Evolutionary conservation across 2,797 vertebrate species (phyloP), one percentile per base, ranked within the genome.

Genomic region (Chelon auratus): DNA sequence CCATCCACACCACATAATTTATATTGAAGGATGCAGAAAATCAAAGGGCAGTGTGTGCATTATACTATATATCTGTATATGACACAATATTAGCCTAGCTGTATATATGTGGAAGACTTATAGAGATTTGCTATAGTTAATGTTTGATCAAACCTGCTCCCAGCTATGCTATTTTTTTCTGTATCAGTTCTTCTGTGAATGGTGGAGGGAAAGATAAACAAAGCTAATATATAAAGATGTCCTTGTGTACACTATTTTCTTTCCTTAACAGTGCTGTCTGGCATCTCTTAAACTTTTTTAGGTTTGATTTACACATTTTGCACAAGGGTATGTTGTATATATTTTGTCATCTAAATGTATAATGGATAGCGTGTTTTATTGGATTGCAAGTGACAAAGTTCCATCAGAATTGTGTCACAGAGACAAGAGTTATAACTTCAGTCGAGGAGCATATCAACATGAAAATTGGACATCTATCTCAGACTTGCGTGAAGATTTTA

Each of bases 181-280:
- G 56, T 72, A 52, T 78, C 47, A 54, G 37, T 58, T 84, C 42
- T 76, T 71, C 50, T 75, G 58, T 77, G 22, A 57, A 30, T 11
- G 75, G 72, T 81, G 72, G 79, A 78, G 70, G 74, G 65, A 52
- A 82, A 69, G 59, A 78, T 77, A 86, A 79, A 85, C 74, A 76
- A 84, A 90, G 55, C 39, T 91, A 91, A 90, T 91, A 88, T 92
- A 91, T 90, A 61, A 78, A 77, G 24, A 71, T 72, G 24, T 81
- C 78, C 60, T 77, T 81, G 63, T 89, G 61, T 80, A 86, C 60
- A 80, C 70, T 66, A 51, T 68, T 68, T 55, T 54, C 14, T 45
- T 77, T 86, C 71, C 45, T 73, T 43, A 73, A 75, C 55, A 54
- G 40, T 61, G 36, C 68, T 71, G 22, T 80, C 69, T 68, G 15